Conservation (phyloP, 2,888 invertebrate species). For the Leucophenga maculata region DNA sequence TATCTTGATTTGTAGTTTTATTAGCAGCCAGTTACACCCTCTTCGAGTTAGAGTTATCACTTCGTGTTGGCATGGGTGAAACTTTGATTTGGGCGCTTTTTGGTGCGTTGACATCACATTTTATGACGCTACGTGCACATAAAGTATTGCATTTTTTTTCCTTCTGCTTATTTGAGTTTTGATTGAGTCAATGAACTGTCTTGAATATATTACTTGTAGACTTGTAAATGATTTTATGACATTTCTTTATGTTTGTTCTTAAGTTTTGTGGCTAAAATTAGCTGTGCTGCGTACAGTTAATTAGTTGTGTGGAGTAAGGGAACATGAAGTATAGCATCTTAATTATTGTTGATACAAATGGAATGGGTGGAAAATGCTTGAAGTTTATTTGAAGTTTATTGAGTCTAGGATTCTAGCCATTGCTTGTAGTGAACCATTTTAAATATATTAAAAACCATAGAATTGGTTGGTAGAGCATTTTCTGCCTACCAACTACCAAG, state of each 20-base stretch:
- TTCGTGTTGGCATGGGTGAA: background rate
- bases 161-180: background rate
- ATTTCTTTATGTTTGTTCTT: constrained; percentile 6
- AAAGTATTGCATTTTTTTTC: background rate
- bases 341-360: background rate
- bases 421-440: too few species aligned
- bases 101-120: background rate
- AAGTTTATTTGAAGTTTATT: too few species aligned
- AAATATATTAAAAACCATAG: too few species aligned
- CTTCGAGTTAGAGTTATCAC: background rate
- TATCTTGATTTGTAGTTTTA: constrained; percentile 21
- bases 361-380: too few species aligned
- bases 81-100: too few species aligned
- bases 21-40: background rate
- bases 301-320: constrained; percentile 24
- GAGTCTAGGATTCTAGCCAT: too few species aligned
- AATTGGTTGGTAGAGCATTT: too few species aligned
- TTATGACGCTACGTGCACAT: constrained; percentile 14
- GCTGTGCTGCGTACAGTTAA: background rate
- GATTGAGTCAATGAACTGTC: constrained; percentile 11
- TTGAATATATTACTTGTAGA: background rate
- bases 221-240: background rate
- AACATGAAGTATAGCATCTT: constrained; percentile 27
- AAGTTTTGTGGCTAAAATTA: constrained; percentile 7
- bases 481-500: too few species aligned